Evolutionary conservation across 2,888 invertebrate genomes (phyloP).

Genomic region (Agriopis leucophaearia): DNA sequence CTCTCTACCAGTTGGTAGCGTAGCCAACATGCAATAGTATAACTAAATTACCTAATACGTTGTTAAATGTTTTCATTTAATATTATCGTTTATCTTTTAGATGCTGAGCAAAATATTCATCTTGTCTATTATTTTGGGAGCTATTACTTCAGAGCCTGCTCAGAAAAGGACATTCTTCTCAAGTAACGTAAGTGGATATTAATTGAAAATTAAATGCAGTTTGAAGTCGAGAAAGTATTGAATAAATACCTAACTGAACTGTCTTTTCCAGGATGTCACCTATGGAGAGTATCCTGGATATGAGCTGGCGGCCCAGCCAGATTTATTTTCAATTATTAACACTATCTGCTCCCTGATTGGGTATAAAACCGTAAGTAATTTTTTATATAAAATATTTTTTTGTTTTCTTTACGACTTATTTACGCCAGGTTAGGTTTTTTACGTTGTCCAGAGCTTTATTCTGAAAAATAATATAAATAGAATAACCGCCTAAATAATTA

Average conservation of each 20-base stretch:
- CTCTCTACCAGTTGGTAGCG: no score
- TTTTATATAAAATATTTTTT: background rate
- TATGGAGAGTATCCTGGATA: conserved; percentile 27
- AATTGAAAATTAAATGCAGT: background rate
- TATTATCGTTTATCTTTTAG: background rate
- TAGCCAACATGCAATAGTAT: no score
- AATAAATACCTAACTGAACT: background rate
- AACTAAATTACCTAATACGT: no score
- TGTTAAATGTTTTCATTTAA: background rate
- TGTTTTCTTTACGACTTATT: background rate
- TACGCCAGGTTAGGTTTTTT: no score
- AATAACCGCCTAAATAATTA: no score
- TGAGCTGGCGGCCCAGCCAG: conserved; percentile 33
- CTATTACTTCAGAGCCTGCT: conserved; percentile 17
- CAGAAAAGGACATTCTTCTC: conserved; percentile 14
- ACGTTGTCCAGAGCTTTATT: no score
- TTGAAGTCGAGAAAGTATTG: no score
- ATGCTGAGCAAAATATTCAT: conserved; percentile 20
- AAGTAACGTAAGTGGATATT: conserved; percentile 15
- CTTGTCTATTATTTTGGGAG: conserved; percentile 11
- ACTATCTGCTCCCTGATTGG: conserved; percentile 48
- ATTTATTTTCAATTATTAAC: conserved; percentile 41
- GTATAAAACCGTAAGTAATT: conserved; percentile 55
- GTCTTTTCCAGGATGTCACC: conserved; percentile 30
- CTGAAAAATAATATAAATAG: no score